Evolutionary conservation across 1,140 invertebrate species (phyloP), one percentile per base, ranked within the genome.

Genomic region (Drosophila subpulchrella): DNA sequence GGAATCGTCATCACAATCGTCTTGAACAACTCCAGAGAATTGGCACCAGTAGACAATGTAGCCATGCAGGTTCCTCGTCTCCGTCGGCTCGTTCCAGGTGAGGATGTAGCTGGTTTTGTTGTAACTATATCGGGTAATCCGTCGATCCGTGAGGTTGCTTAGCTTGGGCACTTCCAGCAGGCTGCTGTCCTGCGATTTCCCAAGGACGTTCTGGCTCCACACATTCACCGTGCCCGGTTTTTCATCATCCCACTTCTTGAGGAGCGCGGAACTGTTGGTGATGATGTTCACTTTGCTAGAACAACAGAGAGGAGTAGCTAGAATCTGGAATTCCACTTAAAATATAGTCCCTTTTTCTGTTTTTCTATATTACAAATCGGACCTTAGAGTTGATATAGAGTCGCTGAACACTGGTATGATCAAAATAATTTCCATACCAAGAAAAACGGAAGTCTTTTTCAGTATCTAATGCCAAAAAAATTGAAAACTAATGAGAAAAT

Each of bases 31-130:
- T 5, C 4, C 34, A 11, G 38, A 20, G 38, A 39, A 11, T 2
- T 8, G 10, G 38, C 78, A 81, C 60, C 57, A 66, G 38, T 58
- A 81, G 7, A 81, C 20, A 0, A 38, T 76, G 42, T 81, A 81
- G 8, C 61, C 34, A 1, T n/a, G 4, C 7, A 46, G 30, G 6
- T 50, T n/a, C 0, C 1, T 11, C 0, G 8, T 3, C 12, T 20
- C 20, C 15, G 32, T n/a, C 2, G 72, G 72, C 46, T n/a, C 34
- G 0, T 12, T 4, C 72, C 72, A 75, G n/a, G 4, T n/a, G 1
- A 73, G n/a, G 4, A 8, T 50, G 20, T 13, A 7, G 3, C 6
- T 17, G 0, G 12, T 13, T 6, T 13, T 11, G 8, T 46, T 4
- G 6, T 60, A 38, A 2, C 10, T 12, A 4, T 38, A 15, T 1